Evolutionary conservation across 2,797 vertebrate genomes (phyloP).

Genomic region (Zalophus californianus): DNA sequence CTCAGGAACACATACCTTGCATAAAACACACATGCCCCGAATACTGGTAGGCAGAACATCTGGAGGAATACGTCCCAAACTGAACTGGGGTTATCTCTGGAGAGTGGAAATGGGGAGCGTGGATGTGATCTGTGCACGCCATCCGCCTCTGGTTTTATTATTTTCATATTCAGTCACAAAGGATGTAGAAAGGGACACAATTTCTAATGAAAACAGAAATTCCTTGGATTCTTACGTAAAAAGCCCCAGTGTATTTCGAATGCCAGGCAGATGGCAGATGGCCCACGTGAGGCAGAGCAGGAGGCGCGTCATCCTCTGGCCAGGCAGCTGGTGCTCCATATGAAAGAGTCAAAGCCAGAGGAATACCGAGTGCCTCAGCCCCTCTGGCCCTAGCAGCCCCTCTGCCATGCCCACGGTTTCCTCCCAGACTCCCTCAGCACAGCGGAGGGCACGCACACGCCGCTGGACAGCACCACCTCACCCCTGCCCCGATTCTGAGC

Average conservation of each 20-base stretch:
- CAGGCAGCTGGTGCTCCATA: conserved; percentile 48
- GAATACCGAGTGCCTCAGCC: background rate
- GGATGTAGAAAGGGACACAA: background rate
- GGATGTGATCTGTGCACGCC: background rate
- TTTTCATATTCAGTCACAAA: conserved; percentile 43
- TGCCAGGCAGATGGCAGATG: conserved; percentile 61
- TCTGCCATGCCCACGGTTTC: background rate
- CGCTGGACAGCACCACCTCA: background rate
- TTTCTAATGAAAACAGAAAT: conserved; percentile 54
- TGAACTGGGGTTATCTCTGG: conserved; percentile 20
- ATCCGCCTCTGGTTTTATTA: conserved; percentile 7
- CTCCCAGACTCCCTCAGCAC: background rate
- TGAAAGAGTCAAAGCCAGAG: conserved; percentile 54
- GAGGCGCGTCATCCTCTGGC: background rate
- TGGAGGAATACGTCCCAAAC: background rate
- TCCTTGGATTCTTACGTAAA: conserved; percentile 64
- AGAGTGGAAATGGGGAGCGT: background rate
- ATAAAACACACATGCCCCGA: conserved; percentile 52
- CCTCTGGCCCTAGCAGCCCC: background rate
- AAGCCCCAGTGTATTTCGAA: conserved; percentile 58
- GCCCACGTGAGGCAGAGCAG: background rate
- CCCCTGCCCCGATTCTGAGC: background rate
- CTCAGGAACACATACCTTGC: conserved; percentile 24
- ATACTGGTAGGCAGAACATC: conserved; percentile 44
- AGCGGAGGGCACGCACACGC: background rate